Percentiles rank a stretch among this genome's conserved stretches.
phyloP scores from a whole-genome alignment of 2,888 invertebrate species.

The Acanthococcus lagerstroemiae region DNA sequence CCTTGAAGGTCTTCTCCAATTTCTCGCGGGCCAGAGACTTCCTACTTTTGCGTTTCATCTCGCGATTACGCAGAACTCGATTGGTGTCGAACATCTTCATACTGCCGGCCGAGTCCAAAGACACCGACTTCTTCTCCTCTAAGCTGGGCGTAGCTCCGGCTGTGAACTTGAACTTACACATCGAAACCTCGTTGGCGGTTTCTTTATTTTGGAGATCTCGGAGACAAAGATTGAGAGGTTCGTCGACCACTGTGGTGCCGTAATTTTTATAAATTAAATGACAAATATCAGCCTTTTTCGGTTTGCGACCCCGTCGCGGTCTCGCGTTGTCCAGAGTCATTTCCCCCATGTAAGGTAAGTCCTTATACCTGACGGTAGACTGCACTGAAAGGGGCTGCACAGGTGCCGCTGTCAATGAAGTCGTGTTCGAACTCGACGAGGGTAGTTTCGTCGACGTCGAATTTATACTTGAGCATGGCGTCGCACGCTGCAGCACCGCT shows the following conservation, averaged over 20 bases:
- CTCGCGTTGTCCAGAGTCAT: slow-evolving; percentile 81
- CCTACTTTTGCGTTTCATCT: slow-evolving; percentile 53
- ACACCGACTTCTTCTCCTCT: slow-evolving; percentile 85
- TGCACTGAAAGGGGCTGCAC: slow-evolving; percentile 37
- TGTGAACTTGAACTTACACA: slow-evolving; percentile 88
- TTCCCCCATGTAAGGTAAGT: slow-evolving; percentile 85
- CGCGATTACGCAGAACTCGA: slow-evolving; percentile 1
- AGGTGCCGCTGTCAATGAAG: background rate
- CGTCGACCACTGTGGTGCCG: slow-evolving; percentile 65
- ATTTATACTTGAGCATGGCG: slow-evolving; percentile 38
- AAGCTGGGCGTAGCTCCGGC: slow-evolving; percentile 79
- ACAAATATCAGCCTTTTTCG: slow-evolving; percentile 85
- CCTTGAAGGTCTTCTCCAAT: slow-evolving; percentile 82
- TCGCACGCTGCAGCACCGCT: slow-evolving; percentile 42
- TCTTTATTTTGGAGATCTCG: slow-evolving; percentile 40
- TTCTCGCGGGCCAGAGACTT: slow-evolving; percentile 79
- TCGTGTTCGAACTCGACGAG: background rate
- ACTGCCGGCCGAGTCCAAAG: slow-evolving; percentile 53
- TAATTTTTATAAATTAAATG: slow-evolving; percentile 86
- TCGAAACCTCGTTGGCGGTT: slow-evolving; percentile 52
- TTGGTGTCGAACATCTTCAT: slow-evolving; percentile 10
- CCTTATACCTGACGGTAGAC: slow-evolving; percentile 50
- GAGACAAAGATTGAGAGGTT: slow-evolving; percentile 74
- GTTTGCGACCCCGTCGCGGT: slow-evolving; percentile 75
- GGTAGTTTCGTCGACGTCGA: background rate